A percentile compares a stretch with the other conserved stretches of the same genome.
Conservation (phyloP, 2,113 vertebrate species). For the Protomyctophum bolini region DNA sequence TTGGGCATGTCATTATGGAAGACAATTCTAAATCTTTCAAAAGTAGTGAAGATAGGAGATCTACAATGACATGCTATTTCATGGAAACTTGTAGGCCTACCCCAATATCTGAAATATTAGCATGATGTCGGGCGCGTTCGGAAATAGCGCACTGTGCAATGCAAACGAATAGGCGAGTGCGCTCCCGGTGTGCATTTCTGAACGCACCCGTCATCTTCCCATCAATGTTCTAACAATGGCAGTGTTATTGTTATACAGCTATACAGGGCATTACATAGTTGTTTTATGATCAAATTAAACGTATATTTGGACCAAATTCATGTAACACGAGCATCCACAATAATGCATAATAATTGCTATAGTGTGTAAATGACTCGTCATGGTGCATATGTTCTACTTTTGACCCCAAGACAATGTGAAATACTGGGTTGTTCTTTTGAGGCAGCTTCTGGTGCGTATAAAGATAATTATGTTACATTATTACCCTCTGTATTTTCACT, state of each 20-base stretch:
- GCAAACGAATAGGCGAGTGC: no score
- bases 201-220: neutral
- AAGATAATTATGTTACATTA: conserved; percentile 43
- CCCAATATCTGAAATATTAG: no score
- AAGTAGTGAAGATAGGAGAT: no score
- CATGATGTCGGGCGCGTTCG: no score
- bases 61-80: no score
- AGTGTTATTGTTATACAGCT: neutral
- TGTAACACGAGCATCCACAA: neutral
- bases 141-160: no score
- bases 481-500: conserved; percentile 62
- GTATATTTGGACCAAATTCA: conserved; percentile 24
- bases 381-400: conserved; percentile 32
- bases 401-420: conserved; percentile 74
- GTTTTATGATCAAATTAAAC: neutral
- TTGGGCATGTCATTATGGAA: no score
- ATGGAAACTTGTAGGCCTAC: no score
- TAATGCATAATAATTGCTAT: conserved; percentile 8
- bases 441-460: conserved; percentile 72
- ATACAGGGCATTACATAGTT: neutral
- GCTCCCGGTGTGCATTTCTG: no score
- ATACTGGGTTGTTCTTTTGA: conserved; percentile 53
- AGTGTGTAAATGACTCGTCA: conserved; percentile 19
- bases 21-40: no score
- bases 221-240: neutral